Base-by-base conservation (phyloP, 2,888 invertebrate genomes). In the Apoderus coryli region DNA sequence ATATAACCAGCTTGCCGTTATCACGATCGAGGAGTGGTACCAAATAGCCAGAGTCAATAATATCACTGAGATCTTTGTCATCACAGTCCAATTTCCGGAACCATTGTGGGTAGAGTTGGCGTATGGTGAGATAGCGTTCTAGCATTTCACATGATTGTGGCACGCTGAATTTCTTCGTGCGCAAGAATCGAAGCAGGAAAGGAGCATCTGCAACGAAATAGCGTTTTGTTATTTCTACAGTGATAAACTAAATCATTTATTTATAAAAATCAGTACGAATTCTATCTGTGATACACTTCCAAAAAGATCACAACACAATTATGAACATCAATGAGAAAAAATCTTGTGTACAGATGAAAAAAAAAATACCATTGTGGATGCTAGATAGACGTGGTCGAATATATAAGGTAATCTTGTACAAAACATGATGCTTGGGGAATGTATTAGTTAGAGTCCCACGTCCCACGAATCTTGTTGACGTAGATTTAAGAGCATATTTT, bases 141-240 rank as follows among this genome's bases (percentile, higher is more conserved):
- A 90, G 57, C 75, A 89, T 80, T 38, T 82, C 79, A 46, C 86
- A 82, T 0, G 89, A 78, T 53, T 79, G 71, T 0, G 81, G 80
- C 11, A 89, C 72, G 16, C 81, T 81, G 59, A 81, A 89, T 54
- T 88, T 89, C 57, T 85, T 84, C 24, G 82, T 82, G 22, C 88
- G 69, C 9, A 89, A 67, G 48, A 89, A 89, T 25, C 88, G 69
- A 23, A 89, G 63, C 10, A 88, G 64, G 51, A 90, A 89, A 4
- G 76, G 69, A 0, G 80, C 60, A 52, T 88, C 86, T 69, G 61
- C 15, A 53, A 50, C 10, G 24, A 14, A 27, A 15, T 29, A 9
- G 13, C 9, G 25, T 6, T 19, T 6, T n/a, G 9, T 19, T n/a
- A 19, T 19, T 19, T n/a, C 19, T 7, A 19, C 9, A 7, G 19